phyloP scores from a whole-genome alignment of 2,797 vertebrate genomes.

The Arctocebus calabarensis region DNA sequence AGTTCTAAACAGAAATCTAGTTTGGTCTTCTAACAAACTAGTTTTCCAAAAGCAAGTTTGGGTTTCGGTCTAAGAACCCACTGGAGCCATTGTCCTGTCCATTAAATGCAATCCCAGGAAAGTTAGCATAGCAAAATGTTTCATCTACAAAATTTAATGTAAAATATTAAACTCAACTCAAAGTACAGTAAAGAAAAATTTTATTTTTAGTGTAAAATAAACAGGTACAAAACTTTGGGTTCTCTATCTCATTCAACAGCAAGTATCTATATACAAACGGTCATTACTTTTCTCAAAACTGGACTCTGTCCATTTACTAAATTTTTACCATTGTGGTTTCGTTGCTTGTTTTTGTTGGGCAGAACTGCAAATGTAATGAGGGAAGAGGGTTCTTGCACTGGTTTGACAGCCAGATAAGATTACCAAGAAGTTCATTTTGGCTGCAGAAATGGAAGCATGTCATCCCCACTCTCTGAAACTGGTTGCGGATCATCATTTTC shows the following conservation, averaged over 20 bases:
- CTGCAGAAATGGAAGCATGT: slow-evolving; percentile 90
- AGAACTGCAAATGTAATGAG: slow-evolving; percentile 68
- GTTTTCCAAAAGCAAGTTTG: slow-evolving; percentile 23
- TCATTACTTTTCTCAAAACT: slow-evolving; percentile 84
- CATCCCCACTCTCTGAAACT: slow-evolving; percentile 82
- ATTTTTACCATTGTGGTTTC: slow-evolving; percentile 50
- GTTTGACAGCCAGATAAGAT: slow-evolving; percentile 71
- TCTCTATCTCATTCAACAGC: slow-evolving; percentile 84
- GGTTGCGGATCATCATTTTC: slow-evolving; percentile 90
- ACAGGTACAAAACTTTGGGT: slow-evolving; percentile 82
- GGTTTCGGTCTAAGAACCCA: slow-evolving; percentile 49
- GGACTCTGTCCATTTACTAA: slow-evolving; percentile 69
- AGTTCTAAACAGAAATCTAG: neutral
- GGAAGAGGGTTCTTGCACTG: slow-evolving; percentile 62
- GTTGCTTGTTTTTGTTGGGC: neutral
- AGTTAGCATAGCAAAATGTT: slow-evolving; percentile 81
- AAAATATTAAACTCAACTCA: slow-evolving; percentile 77
- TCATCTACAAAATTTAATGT: slow-evolving; percentile 85
- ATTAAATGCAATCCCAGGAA: slow-evolving; percentile 72
- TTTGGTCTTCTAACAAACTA: neutral
- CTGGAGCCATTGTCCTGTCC: slow-evolving; percentile 71
- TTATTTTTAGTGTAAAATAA: slow-evolving; percentile 86
- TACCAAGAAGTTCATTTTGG: slow-evolving; percentile 56
- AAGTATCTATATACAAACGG: slow-evolving; percentile 85
- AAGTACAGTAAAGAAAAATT: neutral